Evolutionary conservation across 2,113 vertebrate genomes (phyloP).

Genomic region (Accipiter cooperii): DNA sequence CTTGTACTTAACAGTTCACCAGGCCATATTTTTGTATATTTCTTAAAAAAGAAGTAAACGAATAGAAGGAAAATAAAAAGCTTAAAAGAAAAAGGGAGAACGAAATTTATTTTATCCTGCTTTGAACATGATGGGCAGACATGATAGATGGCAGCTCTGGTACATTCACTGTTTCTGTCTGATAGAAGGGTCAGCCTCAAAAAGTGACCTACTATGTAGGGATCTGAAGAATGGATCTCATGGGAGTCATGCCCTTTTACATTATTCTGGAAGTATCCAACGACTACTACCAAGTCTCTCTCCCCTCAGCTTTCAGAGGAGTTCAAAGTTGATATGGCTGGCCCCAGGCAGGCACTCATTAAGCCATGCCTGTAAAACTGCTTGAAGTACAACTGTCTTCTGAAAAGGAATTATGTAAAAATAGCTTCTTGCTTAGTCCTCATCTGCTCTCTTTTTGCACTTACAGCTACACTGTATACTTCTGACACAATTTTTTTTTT

Average conservation of each 20-base stretch:
- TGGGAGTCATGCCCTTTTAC: background rate
- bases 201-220: background rate
- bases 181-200: background rate
- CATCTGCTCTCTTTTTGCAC: background rate
- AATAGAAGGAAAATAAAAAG: background rate
- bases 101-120: background rate
- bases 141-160: background rate
- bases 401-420: background rate
- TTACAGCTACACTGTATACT: background rate
- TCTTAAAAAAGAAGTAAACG: background rate
- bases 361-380: background rate
- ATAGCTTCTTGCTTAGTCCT: background rate
- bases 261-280: background rate
- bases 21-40: background rate
- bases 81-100: background rate
- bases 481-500: background rate
- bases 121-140: background rate
- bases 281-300: background rate
- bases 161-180: background rate
- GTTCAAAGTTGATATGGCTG: background rate
- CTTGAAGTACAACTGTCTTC: background rate
- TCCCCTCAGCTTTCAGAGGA: background rate
- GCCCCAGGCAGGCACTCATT: background rate
- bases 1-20: background rate
- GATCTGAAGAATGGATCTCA: background rate